Base-by-base conservation (phyloP, 2,797 vertebrate genomes). In the Steatocranus sp. region DNA sequence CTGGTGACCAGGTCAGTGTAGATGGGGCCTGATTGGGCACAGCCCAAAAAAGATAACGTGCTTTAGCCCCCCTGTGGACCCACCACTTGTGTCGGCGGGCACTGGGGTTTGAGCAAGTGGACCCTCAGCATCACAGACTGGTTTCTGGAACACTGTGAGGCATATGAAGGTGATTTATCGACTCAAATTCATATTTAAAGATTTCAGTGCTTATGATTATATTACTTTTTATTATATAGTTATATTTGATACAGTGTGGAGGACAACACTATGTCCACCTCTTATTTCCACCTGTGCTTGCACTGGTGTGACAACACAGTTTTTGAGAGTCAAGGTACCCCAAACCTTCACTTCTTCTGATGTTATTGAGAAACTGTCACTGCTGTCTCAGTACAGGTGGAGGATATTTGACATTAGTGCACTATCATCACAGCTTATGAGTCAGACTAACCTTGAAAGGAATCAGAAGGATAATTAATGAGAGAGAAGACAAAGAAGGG, bases 281-380 rank as follows among this genome's bases (percentile, higher is more conserved):
- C 36, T 68, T 0, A 43, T 68, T 27, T 68, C 63, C 9, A 2
- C 38, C 23, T 70, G 23, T 27, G 15, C 1, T 27, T 27, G 0
- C 66, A 70, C 23, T 46, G 0, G 15, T 11, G 20, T 0, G 0
- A 11, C 23, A 46, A 41, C 5, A 0, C 36, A 11, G 12, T 46
- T 48, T 30, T 1, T 18, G 41, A 48, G 23, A 18, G 66, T 73
- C 2, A 4, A 46, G 41, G 10, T 30, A 5, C 41, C 0, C 0
- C 6, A 18, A 27, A 27, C 41, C 25, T 3, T 27, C 3, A 27
- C 41, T 0, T 30, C 34, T 23, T 41, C 38, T 18, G 25, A 0
- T 1, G 25, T 27, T 73, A 73, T 30, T n/a, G 10, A 73, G 25
- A 70, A 27, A 18, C 23, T 11, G 10, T 11, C 6, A 3, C 56